Conservation (phyloP, 2,797 vertebrate species). For the Nannoperca australis region DNA sequence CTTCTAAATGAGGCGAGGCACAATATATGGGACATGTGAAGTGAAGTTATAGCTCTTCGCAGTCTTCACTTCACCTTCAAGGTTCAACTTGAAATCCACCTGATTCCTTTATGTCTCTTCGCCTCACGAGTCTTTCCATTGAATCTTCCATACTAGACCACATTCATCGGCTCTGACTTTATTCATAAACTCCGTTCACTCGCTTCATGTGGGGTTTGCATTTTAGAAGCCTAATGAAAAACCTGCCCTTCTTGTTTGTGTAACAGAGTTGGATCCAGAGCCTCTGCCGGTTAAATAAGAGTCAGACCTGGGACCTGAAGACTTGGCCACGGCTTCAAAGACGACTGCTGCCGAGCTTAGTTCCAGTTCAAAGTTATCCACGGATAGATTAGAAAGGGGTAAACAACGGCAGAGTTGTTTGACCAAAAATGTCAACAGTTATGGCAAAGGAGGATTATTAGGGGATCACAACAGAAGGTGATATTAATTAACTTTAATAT, state of each 20-base stretch:
- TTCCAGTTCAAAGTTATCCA: constrained; percentile 58
- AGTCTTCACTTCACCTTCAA: constrained; percentile 1
- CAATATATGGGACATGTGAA: constrained; percentile 63
- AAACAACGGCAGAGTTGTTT: constrained; percentile 64
- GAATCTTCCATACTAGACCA: constrained; percentile 29
- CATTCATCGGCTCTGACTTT: constrained; percentile 32
- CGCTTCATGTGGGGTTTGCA: constrained; percentile 53
- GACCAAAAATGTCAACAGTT: constrained; percentile 63
- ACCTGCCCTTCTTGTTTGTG: constrained; percentile 57
- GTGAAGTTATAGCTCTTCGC: constrained; percentile 39
- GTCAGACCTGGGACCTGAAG: constrained; percentile 70
- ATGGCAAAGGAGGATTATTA: constrained; percentile 52
- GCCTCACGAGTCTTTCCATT: constrained; percentile 34
- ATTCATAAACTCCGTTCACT: constrained; percentile 40
- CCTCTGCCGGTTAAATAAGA: constrained; percentile 66
- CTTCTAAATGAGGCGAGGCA: constrained; percentile 69
- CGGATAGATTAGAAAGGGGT: constrained; percentile 55
- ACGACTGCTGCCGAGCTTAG: constrained; percentile 22
- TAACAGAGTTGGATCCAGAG: constrained; percentile 59
- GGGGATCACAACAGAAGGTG: constrained; percentile 52
- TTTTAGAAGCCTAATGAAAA: constrained; percentile 57
- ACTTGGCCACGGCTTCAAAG: constrained; percentile 74
- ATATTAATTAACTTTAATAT: constrained; percentile 61
- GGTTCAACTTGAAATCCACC: constrained; percentile 42
- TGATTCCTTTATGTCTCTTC: constrained; percentile 41